Conservation (phyloP, 2,888 invertebrate species). For the Heterodera filipjevi region DNA sequence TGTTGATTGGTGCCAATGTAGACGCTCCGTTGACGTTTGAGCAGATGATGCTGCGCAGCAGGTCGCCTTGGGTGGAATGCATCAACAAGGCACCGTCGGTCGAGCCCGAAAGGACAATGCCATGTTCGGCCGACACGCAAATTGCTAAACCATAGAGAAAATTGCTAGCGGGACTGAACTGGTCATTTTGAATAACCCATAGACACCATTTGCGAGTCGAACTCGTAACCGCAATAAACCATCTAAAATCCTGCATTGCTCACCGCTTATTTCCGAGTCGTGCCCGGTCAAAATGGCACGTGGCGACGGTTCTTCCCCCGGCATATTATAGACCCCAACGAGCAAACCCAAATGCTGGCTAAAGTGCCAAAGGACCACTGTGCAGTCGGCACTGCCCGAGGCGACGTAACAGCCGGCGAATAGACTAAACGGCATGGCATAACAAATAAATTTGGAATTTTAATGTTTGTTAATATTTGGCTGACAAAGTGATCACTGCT, state of each 20-base stretch:
- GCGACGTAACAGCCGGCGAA: constrained; percentile 99
- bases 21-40: constrained; percentile 67
- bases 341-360: constrained; percentile 79
- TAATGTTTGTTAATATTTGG: too few relatives aligned
- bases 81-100: constrained; percentile 93
- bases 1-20: constrained; percentile 37
- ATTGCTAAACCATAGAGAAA: constrained; percentile 22
- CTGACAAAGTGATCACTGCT: too few relatives aligned
- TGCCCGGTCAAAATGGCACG: constrained; percentile 95
- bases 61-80: constrained; percentile 95
- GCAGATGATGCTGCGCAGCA: constrained; percentile 78
- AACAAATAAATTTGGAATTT: too few relatives aligned
- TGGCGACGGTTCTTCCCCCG: constrained; percentile 86
- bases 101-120: constrained; percentile 93
- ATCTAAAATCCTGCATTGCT: too few relatives aligned
- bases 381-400: constrained; percentile 96
- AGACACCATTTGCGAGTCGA: too few relatives aligned
- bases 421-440: constrained; percentile 74
- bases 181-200: too few relatives aligned
- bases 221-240: too few relatives aligned
- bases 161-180: too few relatives aligned
- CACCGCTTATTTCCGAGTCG: constrained; percentile 89
- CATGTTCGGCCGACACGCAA: constrained; percentile 85
- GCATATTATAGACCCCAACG: constrained; percentile 80
- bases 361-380: constrained; percentile 98